Conservation (phyloP, 2,888 invertebrate genomes). For the Salticus scenicus region DNA sequence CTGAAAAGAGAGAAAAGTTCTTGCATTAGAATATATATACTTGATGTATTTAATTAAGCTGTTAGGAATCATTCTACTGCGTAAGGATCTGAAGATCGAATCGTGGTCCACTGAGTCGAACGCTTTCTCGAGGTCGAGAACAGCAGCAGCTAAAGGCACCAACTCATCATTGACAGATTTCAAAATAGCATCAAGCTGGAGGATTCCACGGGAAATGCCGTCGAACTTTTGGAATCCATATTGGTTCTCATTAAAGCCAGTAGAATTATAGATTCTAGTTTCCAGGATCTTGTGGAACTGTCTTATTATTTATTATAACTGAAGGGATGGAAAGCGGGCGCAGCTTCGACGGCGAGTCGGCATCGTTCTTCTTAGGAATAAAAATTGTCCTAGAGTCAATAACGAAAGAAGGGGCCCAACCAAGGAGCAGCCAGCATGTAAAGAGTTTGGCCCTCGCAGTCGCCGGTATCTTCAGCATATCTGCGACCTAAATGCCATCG, state of each 20-base stretch:
- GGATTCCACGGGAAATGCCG: background rate
- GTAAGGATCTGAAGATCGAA: background rate
- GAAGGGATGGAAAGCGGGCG: too few species aligned
- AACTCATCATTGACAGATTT: background rate
- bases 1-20: background rate
- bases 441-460: too few species aligned
- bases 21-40: background rate
- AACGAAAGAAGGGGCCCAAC: too few species aligned
- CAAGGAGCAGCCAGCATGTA: too few species aligned
- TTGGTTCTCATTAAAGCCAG: background rate
- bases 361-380: too few species aligned
- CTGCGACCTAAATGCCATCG: too few species aligned
- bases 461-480: too few species aligned
- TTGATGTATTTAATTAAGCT: background rate
- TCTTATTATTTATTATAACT: too few species aligned
- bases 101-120: constrained; percentile 13
- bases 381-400: too few species aligned
- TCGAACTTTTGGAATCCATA: background rate
- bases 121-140: background rate
- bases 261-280: background rate
- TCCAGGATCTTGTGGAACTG: constrained; percentile 23
- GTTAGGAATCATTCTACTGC: background rate
- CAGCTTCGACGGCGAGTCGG: too few species aligned
- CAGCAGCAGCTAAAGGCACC: background rate
- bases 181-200: background rate